A percentile compares a stretch with the other conserved stretches of the same genome.
phyloP scores from a whole-genome alignment of 2,113 vertebrate species.

The Sinocyclocheilus anshuiensis region DNA sequence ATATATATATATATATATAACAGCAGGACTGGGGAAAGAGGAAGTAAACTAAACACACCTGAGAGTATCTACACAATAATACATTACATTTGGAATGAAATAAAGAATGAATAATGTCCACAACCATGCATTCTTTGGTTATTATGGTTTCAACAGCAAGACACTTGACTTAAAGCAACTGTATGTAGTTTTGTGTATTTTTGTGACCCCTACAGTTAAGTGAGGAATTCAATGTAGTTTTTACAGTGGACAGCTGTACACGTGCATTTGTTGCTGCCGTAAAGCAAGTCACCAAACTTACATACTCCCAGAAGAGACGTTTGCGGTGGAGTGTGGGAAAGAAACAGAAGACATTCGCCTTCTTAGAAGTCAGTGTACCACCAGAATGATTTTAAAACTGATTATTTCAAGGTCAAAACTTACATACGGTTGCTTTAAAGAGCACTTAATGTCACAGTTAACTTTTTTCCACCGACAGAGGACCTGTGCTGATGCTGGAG shows the following conservation, averaged over 20 bases:
- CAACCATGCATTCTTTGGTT: conserved; percentile 2
- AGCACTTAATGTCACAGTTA: background rate
- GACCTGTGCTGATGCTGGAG: background rate
- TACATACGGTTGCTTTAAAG: background rate
- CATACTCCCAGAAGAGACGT: background rate
- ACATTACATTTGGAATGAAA: background rate
- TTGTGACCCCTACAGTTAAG: background rate
- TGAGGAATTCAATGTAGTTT: background rate
- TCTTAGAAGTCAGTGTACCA: background rate
- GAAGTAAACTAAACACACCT: background rate
- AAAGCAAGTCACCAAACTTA: background rate
- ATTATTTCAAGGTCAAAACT: background rate
- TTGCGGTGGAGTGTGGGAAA: background rate
- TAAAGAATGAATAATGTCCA: conserved; percentile 18
- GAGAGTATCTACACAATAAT: conserved; percentile 40
- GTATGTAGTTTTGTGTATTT: background rate
- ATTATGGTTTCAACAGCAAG: conserved; percentile 11
- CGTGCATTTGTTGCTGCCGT: background rate
- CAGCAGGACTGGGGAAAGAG: background rate
- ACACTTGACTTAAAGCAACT: conserved; percentile 18
- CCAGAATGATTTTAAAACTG: background rate
- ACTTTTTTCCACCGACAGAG: background rate
- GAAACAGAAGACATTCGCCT: background rate
- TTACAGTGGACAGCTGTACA: background rate
- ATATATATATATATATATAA: background rate